These are phyloP conservation scores for Hemistola chrysoprasaria DNA, from an alignment of 2,888 invertebrate species.

Conservation along the genomic window DNA sequence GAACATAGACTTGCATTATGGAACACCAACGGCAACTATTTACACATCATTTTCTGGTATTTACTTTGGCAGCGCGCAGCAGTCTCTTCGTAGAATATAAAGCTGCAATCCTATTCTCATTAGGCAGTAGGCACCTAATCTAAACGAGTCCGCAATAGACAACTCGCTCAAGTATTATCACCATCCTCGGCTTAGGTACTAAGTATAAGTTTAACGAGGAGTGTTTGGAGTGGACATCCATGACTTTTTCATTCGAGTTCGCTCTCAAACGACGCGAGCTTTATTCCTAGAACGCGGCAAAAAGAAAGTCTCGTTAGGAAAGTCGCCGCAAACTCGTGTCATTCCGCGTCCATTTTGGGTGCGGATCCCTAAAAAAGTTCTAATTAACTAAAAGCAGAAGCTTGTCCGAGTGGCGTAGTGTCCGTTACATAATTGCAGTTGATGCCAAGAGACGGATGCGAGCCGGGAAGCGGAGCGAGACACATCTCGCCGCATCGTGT, in stretches of 20 bases:
- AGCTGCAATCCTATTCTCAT: no score
- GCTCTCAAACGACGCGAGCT: slow-evolving; percentile 11
- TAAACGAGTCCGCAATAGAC: background rate
- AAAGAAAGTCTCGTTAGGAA: slow-evolving; percentile 22
- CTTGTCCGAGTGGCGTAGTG: slow-evolving; percentile 33
- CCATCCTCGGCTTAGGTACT: slow-evolving; percentile 13
- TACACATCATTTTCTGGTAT: background rate
- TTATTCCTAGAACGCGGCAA: slow-evolving; percentile 17
- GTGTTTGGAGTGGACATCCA: slow-evolving; percentile 5
- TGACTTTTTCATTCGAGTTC: slow-evolving; percentile 16
- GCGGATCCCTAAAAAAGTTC: slow-evolving; percentile 23
- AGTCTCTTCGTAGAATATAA: no score
- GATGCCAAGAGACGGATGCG: slow-evolving; percentile 51
- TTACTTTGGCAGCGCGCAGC: no score
- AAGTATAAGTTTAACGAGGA: slow-evolving; percentile 14
- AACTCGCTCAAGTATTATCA: slow-evolving; percentile 6
- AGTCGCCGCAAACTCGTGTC: slow-evolving; percentile 18
- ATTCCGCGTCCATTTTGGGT: slow-evolving; percentile 21
- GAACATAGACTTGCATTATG: slow-evolving; percentile 4
- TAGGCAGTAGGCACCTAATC: background rate
- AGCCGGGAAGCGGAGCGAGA: slow-evolving; percentile 28
- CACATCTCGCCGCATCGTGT: background rate
- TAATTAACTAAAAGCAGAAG: slow-evolving; percentile 33
- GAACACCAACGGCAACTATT: slow-evolving; percentile 8
- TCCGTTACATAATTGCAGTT: slow-evolving; percentile 62